Conservation (phyloP, 2,113 vertebrate genomes). For the Chelonoidis abingdonii region DNA sequence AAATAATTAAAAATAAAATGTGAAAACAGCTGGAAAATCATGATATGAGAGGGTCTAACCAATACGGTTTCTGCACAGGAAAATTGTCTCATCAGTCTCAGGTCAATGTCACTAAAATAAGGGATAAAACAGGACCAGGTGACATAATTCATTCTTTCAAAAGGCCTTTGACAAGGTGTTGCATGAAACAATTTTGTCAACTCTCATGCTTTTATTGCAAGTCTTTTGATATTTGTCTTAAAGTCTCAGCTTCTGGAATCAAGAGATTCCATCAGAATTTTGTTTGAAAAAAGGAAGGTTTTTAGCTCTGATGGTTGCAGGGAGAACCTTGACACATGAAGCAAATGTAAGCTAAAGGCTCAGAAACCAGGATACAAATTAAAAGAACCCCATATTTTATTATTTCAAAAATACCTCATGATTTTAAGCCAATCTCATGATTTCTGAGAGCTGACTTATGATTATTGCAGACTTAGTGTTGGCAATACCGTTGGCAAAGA, state of each 20-base stretch:
- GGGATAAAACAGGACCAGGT: neutral
- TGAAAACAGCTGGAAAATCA: neutral
- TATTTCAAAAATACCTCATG: no score
- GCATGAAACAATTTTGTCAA: neutral
- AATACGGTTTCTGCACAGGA: neutral
- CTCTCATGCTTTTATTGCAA: neutral
- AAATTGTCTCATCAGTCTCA: neutral
- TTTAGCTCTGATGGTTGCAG: neutral
- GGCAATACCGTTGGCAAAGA: conserved; percentile 43
- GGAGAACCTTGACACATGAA: rapidly evolving
- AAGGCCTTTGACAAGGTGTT: neutral
- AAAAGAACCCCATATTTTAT: no score
- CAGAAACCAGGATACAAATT: no score
- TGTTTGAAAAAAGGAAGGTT: neutral
- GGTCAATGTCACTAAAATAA: neutral
- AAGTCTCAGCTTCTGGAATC: neutral
- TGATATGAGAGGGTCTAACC: neutral
- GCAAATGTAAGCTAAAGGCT: neutral
- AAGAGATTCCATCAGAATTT: neutral
- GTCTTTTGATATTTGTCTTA: neutral
- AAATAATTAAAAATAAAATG: neutral
- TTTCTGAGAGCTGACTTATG: neutral
- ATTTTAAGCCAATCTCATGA: conserved; percentile 1
- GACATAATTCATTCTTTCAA: neutral
- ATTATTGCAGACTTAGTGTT: conserved; percentile 48